These are phyloP conservation scores for Notarius lentiginosus DNA, from an alignment of 2,113 vertebrate genomes.

Conservation along the genomic window DNA sequence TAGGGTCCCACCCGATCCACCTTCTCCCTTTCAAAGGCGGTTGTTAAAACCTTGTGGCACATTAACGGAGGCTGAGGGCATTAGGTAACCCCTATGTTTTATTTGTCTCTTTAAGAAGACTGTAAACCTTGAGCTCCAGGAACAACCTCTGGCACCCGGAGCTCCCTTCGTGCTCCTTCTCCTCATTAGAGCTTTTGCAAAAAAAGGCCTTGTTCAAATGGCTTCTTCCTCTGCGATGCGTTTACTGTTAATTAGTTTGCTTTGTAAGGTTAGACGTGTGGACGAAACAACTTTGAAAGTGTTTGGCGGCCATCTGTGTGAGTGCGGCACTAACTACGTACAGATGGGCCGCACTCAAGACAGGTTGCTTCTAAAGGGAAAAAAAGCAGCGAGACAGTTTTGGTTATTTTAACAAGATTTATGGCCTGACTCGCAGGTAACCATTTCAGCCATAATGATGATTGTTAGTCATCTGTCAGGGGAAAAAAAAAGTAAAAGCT, in stretches of 20 bases:
- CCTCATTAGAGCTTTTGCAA: conserved; percentile 81
- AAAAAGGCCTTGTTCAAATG: conserved; percentile 79
- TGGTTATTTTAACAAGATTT: conserved; percentile 98
- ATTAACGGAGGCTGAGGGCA: conserved; percentile 64
- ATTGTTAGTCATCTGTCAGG: conserved; percentile 89
- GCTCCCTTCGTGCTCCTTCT: conserved; percentile 49
- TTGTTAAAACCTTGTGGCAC: conserved; percentile 67
- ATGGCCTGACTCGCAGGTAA: conserved; percentile 90
- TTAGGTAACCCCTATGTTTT: conserved; percentile 70
- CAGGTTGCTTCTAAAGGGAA: conserved; percentile 89
- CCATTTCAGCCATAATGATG: conserved; percentile 88
- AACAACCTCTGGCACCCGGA: conserved; percentile 52
- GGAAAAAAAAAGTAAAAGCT: conserved; percentile 53
- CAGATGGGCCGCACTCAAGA: conserved; percentile 94
- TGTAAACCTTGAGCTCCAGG: conserved; percentile 70
- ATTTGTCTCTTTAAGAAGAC: conserved; percentile 70
- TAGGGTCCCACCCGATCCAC: conserved; percentile 48
- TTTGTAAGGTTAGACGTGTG: conserved; percentile 91
- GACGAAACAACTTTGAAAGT: conserved; percentile 87
- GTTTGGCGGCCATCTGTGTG: conserved; percentile 94
- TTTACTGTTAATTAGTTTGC: conserved; percentile 90
- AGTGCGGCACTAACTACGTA: conserved; percentile 88
- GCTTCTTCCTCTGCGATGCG: conserved; percentile 82
- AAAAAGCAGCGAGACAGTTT: conserved; percentile 81
- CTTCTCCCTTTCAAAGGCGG: conserved; percentile 59